A percentile compares a stretch with the other conserved stretches of the same genome.
Evolutionary conservation across 2,888 invertebrate genomes (phyloP).

Genomic region (Troilus luridus): DNA sequence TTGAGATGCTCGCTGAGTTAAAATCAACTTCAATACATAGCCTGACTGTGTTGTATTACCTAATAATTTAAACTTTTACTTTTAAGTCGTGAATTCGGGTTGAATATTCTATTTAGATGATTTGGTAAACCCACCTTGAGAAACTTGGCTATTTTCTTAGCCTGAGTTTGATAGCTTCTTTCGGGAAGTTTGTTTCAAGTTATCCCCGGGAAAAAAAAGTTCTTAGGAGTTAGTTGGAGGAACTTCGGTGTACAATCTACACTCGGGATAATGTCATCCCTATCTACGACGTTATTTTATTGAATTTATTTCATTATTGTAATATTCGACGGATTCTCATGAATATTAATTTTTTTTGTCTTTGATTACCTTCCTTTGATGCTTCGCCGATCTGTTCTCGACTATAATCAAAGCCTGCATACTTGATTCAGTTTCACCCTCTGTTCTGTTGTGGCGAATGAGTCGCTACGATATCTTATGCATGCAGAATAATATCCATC

Average conservation of each 20-base stretch:
- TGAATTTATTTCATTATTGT: not conserved
- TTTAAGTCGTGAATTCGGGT: not conserved
- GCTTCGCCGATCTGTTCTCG: not conserved
- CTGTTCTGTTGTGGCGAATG: not conserved
- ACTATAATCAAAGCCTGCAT: not conserved
- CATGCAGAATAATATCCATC: conserved; percentile 20
- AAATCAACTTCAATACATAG: not conserved
- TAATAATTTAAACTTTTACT: not conserved
- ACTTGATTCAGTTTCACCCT: not conserved
- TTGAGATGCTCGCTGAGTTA: conserved; percentile 30
- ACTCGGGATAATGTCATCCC: not conserved
- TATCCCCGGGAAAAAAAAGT: not conserved
- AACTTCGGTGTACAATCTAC: not conserved
- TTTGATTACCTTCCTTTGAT: not conserved
- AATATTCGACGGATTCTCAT: not conserved
- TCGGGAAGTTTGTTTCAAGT: conserved; percentile 11
- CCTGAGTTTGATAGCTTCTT: conserved; percentile 33
- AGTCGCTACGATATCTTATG: not conserved
- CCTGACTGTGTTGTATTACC: not conserved
- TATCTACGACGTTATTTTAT: not conserved
- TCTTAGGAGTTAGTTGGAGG: not conserved
- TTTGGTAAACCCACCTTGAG: conserved; percentile 3
- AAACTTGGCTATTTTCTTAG: conserved; percentile 5
- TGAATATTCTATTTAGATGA: conserved; percentile 14
- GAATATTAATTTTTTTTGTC: not conserved